Evolutionary conservation across 2,113 vertebrate genomes (phyloP), one percentile per base, ranked within the genome.

Genomic region (Clupea harengus): DNA sequence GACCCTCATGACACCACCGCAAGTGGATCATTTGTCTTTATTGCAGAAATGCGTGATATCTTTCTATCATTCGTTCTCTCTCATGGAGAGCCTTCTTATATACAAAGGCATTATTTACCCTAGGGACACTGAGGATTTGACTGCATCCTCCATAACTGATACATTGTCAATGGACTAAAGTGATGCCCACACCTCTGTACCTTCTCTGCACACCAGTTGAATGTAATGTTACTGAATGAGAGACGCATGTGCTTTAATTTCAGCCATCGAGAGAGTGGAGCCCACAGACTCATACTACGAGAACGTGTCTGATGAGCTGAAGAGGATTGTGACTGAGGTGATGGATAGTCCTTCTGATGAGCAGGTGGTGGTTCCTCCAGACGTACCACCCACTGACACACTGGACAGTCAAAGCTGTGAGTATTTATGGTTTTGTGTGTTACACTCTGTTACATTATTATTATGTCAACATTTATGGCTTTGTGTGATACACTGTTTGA

Each of bases 251-350:
- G 25, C 39, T 75, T 75, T 15, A 13, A 32, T 39, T 0, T 10
- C 60, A 85, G 84, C 44, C n/a, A 22, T 81, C 15, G 28, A 75
- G 28, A 93, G 91, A 3, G 93, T 93, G 15, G 90, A 92, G 81
- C 86, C 92, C 4, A 94, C 90, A 0, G 85, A 85, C n/a, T 84
- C 86, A 0, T 96, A 96, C 87, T 96, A 94, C 83, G 95, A 95
- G 87, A 95, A 94, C 57, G 86, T 96, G 81, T 92, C 95, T 22
- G 93, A 95, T 78, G 95, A 95, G 87, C 86, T 96, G 83, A 89
- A 94, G 39, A 94, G 89, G 86, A 96, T 96, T n/a, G 91, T 96
- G 25, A 89, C 93, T 1, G 94, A 95, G 88, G 93, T 95, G 0
- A 91, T 95, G 88, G 92, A 89, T 13, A 92, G 91, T 28, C 91